phyloP scores from a whole-genome alignment of 64 coral and sea anemone genomes.

The Acropora yongei region DNA sequence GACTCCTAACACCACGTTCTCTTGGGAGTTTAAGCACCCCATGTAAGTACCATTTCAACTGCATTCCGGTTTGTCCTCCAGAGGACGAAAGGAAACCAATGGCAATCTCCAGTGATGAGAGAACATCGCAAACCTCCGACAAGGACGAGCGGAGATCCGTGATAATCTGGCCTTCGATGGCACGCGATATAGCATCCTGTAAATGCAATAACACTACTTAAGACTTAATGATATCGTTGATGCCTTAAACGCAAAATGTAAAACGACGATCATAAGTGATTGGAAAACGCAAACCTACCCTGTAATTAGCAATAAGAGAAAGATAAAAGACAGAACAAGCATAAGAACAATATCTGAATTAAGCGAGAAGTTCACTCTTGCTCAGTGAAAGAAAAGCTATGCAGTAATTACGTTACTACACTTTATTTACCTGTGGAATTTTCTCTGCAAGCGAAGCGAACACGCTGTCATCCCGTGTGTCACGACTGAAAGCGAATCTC shows the following conservation, averaged over 20 bases:
- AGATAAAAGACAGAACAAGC: no score
- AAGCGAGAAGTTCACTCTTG: no score
- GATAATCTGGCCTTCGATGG: conserved; percentile 59
- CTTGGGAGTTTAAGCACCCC: conserved; percentile 49
- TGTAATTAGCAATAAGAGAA: no score
- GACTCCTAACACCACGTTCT: conserved; percentile 54
- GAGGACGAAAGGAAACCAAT: conserved; percentile 70
- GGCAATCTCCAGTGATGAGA: conserved; percentile 68
- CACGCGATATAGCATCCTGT: conserved; percentile 12
- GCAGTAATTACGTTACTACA: neutral
- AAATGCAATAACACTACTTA: no score
- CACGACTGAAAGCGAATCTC: conserved; percentile 40
- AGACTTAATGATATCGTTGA: no score
- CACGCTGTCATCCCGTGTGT: conserved; percentile 37
- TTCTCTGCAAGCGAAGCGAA: conserved; percentile 27
- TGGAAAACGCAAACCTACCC: no score
- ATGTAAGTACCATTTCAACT: conserved; percentile 59
- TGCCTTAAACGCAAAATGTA: no score
- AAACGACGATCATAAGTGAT: no score
- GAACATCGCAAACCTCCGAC: conserved; percentile 68
- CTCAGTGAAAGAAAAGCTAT: no score
- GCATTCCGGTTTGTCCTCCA: conserved; percentile 35
- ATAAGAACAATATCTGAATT: no score
- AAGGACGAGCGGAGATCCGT: conserved; percentile 57
- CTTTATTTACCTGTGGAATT: conserved; percentile 26